Percentiles rank a stretch among this genome's conserved stretches.
Conservation (phyloP, 2,888 invertebrate species). For the Stenotaenia linearis region DNA sequence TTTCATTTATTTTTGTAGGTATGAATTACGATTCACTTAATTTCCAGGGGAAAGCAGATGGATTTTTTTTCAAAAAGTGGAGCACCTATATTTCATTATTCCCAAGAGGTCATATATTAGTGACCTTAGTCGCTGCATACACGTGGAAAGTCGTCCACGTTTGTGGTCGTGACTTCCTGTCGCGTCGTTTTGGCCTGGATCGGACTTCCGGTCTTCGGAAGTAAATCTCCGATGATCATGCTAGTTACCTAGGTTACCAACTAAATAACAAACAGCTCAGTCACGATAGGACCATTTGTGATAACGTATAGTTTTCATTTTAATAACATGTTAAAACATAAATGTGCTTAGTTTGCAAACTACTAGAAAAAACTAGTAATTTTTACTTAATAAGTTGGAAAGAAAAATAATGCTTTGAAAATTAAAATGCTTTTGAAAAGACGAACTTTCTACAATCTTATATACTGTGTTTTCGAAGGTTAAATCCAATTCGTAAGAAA, state of each 20-base stretch:
- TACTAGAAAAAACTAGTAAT: too few species aligned
- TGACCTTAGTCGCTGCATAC: neutral
- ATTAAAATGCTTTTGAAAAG: too few species aligned
- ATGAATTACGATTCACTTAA: too few species aligned
- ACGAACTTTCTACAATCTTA: too few species aligned
- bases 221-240: conserved; percentile 10
- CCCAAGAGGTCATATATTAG: neutral
- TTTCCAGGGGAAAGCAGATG: neutral
- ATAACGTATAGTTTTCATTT: neutral
- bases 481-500: too few species aligned
- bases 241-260: neutral
- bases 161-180: neutral
- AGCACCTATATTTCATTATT: conserved; percentile 9
- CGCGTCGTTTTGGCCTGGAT: neutral
- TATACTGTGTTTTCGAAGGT: too few species aligned
- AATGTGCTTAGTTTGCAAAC: too few species aligned
- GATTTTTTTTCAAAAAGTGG: neutral
- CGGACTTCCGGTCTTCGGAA: conserved; percentile 23
- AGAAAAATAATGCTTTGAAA: too few species aligned
- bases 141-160: conserved; percentile 17
- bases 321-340: too few species aligned
- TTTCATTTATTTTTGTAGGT: too few species aligned
- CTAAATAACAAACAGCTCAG: neutral
- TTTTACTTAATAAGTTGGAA: too few species aligned
- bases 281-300: neutral